These are phyloP conservation scores for Ramphastos sulfuratus DNA, from an alignment of 2,113 vertebrate genomes.

Conservation along the genomic window DNA sequence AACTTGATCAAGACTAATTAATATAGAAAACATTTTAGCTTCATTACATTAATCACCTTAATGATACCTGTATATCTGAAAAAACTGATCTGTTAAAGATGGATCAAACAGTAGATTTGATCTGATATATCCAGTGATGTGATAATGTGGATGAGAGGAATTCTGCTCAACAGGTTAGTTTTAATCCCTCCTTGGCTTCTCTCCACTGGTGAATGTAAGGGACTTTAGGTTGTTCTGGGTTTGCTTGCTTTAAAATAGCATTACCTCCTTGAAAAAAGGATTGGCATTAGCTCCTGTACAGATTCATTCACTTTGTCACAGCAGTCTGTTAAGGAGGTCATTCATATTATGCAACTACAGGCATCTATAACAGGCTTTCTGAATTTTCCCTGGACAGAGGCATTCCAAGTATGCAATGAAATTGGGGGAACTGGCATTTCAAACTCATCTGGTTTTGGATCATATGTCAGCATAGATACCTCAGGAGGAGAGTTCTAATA, in stretches of 20 bases:
- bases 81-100: background rate
- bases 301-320: background rate
- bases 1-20: background rate
- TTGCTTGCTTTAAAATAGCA: background rate
- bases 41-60: background rate
- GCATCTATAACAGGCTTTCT: background rate
- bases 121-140: background rate
- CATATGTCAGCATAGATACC: background rate
- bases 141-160: background rate
- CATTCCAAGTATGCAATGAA: background rate
- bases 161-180: background rate
- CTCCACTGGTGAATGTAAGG: background rate
- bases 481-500: background rate
- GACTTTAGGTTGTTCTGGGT: rapidly evolving
- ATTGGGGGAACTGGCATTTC: background rate
- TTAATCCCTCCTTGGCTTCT: background rate
- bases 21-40: background rate
- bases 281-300: background rate
- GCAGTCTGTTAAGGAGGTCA: background rate
- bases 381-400: background rate
- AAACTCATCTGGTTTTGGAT: background rate
- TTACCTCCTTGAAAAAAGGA: background rate
- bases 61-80: background rate
- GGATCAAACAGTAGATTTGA: background rate
- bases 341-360: background rate